Conservation (phyloP, 2,113 vertebrate species). For the Prolemur simus region DNA sequence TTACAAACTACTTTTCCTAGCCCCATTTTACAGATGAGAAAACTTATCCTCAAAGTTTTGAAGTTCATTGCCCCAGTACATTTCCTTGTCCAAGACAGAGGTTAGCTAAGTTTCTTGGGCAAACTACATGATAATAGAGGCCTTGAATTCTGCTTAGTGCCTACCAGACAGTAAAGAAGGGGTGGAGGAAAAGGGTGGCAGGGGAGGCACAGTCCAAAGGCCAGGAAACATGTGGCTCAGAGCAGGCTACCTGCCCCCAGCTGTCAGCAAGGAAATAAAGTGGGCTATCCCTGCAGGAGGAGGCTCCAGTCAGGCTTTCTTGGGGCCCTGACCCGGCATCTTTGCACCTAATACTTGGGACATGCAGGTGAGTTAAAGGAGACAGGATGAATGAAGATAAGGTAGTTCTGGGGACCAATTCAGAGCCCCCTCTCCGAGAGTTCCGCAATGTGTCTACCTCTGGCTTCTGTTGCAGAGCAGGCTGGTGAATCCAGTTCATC, state of each 20-base stretch:
- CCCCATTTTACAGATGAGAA: background rate
- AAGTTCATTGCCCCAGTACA: background rate
- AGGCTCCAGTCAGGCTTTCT: background rate
- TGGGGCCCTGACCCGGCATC: background rate
- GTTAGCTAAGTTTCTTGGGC: background rate
- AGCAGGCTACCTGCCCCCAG: background rate
- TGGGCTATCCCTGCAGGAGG: background rate
- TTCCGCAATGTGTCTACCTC: fast-evolving
- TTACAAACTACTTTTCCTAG: background rate
- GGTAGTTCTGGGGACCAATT: background rate
- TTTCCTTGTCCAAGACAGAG: background rate
- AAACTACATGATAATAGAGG: background rate
- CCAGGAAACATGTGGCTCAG: background rate
- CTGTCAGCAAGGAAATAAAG: background rate
- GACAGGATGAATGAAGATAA: background rate
- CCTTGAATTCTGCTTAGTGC: background rate
- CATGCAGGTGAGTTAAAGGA: background rate
- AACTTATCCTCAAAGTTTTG: background rate
- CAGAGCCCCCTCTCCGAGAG: background rate
- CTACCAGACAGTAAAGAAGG: background rate
- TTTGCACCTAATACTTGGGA: background rate
- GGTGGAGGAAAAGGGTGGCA: background rate
- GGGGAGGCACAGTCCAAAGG: background rate
- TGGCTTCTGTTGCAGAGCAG: background rate
- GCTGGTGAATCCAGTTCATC: background rate